Evolutionary conservation across 2,797 vertebrate species (phyloP), one percentile per base, ranked within the genome.

Genomic region (Cyclura pinguis): DNA sequence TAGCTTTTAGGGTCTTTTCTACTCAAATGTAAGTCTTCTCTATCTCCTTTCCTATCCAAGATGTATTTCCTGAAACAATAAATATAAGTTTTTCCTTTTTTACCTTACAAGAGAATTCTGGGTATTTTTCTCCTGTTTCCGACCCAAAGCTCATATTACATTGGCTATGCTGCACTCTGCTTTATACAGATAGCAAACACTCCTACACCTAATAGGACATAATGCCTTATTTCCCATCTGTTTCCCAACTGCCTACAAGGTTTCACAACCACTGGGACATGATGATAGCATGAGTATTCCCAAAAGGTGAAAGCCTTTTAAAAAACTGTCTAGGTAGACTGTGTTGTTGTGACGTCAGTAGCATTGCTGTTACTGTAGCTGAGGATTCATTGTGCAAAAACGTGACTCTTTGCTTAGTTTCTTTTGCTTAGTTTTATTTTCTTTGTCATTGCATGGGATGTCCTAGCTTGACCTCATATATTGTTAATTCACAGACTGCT

Each of bases 381-480:
- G 22, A 67, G 57, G 47, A 29, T 77, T 69, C 38, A 52, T 72
- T 57, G 38, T 55, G 24, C 2, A 57, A 80, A 69, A 27, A 52
- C 52, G 78, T 89, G 82, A 42, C 47, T 55, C 24, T 35, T 47
- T 82, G 80, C n/a, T n/a, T 32, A 10, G 32, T 22, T 80, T 38
- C 16, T 47, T 83, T 69, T 89, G n/a, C 24, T 50, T 67, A 42
- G 78, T 85, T n/a, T 32, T 64, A 18, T 67, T 81, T 88, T 42
- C 6, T 52, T 84, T 64, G 35, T 52, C 16, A 78, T 50, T 77
- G 9, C 5, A 38, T 85, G 42, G 8, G 24, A 24, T 67, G n/a
- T 84, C 62, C 88, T 47, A 52, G 32, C 50, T 85, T 78, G 47
- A 89, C 59, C 38, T 67, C 50, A 85, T 55, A 85, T 69, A 72